Evolutionary conservation across 2,797 vertebrate genomes (phyloP).

Genomic region (Cynopterus sphinx): DNA sequence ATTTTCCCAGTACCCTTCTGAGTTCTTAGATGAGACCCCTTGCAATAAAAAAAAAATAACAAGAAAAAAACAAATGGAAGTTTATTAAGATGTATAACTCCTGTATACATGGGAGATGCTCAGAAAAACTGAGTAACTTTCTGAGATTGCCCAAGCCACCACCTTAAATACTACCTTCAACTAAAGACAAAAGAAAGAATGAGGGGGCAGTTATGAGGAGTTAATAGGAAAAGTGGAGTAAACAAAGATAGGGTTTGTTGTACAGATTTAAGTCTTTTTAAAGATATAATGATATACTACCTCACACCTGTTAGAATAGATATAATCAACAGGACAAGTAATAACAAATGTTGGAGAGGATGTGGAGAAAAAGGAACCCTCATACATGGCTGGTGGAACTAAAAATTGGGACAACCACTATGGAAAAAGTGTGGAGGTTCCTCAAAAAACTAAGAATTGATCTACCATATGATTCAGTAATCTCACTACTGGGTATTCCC

Average conservation of each 20-base stretch:
- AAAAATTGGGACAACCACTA: too few relatives aligned
- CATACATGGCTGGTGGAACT: too few relatives aligned
- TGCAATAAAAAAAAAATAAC: background rate
- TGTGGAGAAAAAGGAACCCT: too few relatives aligned
- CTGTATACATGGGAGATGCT: background rate
- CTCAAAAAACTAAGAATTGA: too few relatives aligned
- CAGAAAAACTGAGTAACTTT: background rate
- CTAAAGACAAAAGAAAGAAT: background rate
- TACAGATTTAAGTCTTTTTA: background rate
- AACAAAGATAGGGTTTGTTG: background rate
- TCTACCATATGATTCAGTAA: too few relatives aligned
- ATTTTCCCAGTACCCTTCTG: background rate
- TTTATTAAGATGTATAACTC: background rate
- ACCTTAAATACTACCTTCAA: background rate
- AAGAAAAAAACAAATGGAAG: background rate
- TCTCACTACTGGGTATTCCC: too few relatives aligned
- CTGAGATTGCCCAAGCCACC: background rate
- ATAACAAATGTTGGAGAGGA: too few relatives aligned
- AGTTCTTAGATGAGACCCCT: background rate
- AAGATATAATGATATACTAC: background rate
- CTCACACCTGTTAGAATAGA: too few relatives aligned
- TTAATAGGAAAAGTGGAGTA: background rate
- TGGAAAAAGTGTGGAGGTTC: too few relatives aligned
- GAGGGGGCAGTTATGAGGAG: background rate
- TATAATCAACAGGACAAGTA: too few relatives aligned